Conservation (phyloP, 2,113 vertebrate species). For the Hydropotes inermis region DNA sequence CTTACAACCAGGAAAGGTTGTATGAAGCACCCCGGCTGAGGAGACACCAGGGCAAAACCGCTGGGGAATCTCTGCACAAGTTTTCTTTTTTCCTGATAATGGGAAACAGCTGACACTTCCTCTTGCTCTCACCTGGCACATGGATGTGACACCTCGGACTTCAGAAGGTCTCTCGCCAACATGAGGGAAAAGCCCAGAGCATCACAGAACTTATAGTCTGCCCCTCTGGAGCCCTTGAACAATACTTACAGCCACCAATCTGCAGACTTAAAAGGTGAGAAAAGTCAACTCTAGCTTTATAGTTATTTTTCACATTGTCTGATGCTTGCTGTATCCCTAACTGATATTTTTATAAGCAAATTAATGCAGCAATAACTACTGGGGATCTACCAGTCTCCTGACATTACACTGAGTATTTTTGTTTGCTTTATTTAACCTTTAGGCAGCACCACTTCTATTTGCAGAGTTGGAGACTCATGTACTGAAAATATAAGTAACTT, state of each 20-base stretch:
- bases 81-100: not conserved
- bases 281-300: not conserved
- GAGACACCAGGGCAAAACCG: not conserved
- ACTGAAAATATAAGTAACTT: conserved; percentile 19
- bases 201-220: not conserved
- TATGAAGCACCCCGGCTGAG: not conserved
- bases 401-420: not conserved
- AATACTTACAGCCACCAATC: not conserved
- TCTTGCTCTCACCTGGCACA: not conserved
- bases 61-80: not conserved
- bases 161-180: not conserved
- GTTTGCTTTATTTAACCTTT: conserved; percentile 10
- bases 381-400: not conserved
- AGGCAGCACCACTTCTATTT: not conserved
- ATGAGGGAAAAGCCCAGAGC: not conserved
- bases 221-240: not conserved
- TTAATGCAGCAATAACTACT: not conserved
- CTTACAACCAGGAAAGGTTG: not conserved
- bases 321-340: not conserved
- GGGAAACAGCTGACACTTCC: not conserved
- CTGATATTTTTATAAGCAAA: conserved; percentile 11
- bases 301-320: not conserved
- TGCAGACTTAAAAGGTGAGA: not conserved
- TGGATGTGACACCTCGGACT: not conserved
- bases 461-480: not conserved